Conservation (phyloP, 1,140 invertebrate species). For the Akabosia matsudoensis region DNA sequence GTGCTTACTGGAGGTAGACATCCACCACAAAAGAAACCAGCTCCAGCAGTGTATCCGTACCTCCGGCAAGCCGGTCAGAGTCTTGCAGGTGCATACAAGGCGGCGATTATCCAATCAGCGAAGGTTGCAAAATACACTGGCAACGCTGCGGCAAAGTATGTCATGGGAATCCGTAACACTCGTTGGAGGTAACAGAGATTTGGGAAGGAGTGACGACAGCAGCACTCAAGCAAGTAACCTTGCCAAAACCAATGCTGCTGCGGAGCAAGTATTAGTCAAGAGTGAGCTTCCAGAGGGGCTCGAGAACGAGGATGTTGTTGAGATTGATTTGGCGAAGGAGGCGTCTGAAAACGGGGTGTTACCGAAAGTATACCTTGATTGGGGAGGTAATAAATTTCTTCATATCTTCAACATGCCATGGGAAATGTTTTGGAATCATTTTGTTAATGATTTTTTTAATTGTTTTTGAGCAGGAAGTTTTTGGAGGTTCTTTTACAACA, state of each 20-base stretch:
- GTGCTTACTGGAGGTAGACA: not conserved
- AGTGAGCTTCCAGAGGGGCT: not conserved
- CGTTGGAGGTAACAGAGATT: not conserved
- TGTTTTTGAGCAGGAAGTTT: no score
- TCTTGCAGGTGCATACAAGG: not conserved
- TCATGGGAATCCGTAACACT: not conserved
- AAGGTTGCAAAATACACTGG: not conserved
- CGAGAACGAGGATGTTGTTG: not conserved
- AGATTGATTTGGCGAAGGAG: not conserved
- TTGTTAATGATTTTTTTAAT: no score
- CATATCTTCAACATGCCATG: no score
- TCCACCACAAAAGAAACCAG: not conserved
- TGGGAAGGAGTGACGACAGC: not conserved
- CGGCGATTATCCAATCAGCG: not conserved
- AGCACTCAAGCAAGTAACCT: not conserved
- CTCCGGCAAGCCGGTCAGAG: not conserved
- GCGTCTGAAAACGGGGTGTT: not conserved
- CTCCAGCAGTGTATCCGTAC: not conserved
- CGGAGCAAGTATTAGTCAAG: not conserved
- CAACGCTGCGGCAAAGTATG: not conserved
- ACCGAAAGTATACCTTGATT: not conserved
- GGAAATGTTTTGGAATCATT: no score
- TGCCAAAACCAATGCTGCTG: not conserved
- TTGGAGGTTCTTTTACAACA: constrained; percentile 1
- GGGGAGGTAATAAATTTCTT: no score